Conservation (phyloP, 1,140 invertebrate species). For the Leptonema lineaticorne region DNA sequence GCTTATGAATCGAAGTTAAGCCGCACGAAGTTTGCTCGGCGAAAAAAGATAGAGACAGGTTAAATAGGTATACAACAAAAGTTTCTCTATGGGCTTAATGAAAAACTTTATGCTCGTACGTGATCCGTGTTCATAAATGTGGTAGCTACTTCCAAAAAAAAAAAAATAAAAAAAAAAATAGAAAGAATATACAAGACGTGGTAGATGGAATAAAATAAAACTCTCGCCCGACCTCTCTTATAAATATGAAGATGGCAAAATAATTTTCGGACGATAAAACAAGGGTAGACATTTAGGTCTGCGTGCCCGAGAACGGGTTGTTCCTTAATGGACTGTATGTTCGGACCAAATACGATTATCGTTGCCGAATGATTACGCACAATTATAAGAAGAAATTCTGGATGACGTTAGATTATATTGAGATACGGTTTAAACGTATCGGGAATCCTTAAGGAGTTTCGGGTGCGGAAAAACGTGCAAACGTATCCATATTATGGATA, state of each 20-base stretch:
- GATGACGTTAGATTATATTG: not conserved
- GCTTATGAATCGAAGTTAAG: slow-evolving; percentile 31
- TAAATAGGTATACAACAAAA: slow-evolving; percentile 29
- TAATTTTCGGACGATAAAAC: slow-evolving; percentile 16
- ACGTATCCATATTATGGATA: no score
- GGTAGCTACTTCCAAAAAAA: no score
- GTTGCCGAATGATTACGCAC: slow-evolving; percentile 1
- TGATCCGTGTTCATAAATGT: slow-evolving; percentile 11
- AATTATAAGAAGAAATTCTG: slow-evolving; percentile 3
- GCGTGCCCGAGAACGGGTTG: not conserved
- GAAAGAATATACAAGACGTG: no score
- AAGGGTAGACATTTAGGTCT: not conserved
- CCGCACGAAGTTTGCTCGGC: slow-evolving; percentile 17
- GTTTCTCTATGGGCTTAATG: slow-evolving; percentile 29
- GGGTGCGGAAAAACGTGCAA: not conserved
- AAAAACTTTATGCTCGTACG: slow-evolving; percentile 27
- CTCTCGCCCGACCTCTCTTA: slow-evolving; percentile 12
- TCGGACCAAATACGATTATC: slow-evolving; percentile 4
- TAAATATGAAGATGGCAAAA: slow-evolving; percentile 9
- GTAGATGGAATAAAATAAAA: not conserved
- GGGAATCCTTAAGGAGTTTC: no score
- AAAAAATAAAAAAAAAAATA: no score
- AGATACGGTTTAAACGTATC: not conserved
- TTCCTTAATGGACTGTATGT: slow-evolving; percentile 9
- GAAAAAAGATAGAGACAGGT: slow-evolving; percentile 30